Evolutionary conservation across 2,113 vertebrate species (phyloP).

Genomic region (Hyaena hyaena): DNA sequence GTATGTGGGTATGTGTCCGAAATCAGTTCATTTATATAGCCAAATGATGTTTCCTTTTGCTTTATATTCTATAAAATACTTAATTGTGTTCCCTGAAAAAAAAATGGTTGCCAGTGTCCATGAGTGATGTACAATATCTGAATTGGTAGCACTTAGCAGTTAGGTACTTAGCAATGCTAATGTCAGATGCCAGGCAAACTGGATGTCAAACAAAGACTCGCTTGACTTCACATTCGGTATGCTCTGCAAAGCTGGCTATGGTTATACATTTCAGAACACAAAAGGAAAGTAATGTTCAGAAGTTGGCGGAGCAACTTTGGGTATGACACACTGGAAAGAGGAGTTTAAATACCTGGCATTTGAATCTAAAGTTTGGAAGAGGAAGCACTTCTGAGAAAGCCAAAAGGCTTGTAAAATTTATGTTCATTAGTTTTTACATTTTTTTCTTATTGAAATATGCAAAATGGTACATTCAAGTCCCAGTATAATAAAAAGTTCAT

Average conservation of each 20-base stretch:
- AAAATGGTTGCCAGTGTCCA: constrained; percentile 42
- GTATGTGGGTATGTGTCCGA: neutral
- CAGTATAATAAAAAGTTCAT: neutral
- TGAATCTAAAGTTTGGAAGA: neutral
- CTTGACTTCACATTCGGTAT: neutral
- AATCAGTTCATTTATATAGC: neutral
- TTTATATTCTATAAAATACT: neutral
- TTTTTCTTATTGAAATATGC: constrained; percentile 37
- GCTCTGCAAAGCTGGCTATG: constrained; percentile 54
- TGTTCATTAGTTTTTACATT: neutral
- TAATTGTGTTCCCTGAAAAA: neutral
- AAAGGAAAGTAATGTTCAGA: constrained; percentile 44
- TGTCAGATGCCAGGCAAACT: constrained; percentile 81
- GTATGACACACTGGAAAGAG: neutral
- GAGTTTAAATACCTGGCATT: neutral
- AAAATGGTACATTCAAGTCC: neutral
- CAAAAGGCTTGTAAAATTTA: neutral
- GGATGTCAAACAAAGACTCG: constrained; percentile 74
- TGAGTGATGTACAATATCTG: constrained; percentile 25
- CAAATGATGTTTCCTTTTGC: neutral
- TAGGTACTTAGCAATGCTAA: constrained; percentile 71
- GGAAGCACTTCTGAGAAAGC: neutral
- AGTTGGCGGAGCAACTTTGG: neutral
- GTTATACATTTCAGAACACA: neutral
- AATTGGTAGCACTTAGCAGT: constrained; percentile 19